Percentiles rank a stretch among this genome's conserved stretches.
These are phyloP conservation scores for Lasioglossum vierecki DNA, from an alignment of 2,888 invertebrate species.

Conservation along the genomic window DNA sequence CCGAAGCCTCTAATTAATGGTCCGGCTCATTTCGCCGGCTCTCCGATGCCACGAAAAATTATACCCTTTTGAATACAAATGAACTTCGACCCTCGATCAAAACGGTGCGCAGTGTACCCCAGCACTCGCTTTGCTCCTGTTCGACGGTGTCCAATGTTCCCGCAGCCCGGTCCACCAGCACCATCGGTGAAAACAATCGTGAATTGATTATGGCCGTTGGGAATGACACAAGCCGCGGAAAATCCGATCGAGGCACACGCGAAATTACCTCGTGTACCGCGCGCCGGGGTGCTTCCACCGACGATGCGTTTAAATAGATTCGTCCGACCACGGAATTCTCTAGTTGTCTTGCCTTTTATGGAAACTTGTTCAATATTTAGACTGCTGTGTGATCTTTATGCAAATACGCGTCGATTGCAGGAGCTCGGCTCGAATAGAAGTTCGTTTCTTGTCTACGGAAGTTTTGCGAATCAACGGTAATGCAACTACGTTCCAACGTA, in stretches of 20 bases:
- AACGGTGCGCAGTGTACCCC: neutral
- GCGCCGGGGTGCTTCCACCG: neutral
- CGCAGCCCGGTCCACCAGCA: neutral
- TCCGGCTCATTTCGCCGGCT: constrained; percentile 63
- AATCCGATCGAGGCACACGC: neutral
- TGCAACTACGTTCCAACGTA: neutral
- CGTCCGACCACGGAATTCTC: neutral
- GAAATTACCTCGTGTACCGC: neutral
- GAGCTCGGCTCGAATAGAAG: neutral
- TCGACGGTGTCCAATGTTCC: neutral
- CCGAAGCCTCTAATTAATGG: constrained; percentile 77
- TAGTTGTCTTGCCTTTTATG: neutral
- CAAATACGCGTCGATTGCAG: neutral
- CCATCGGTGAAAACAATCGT: neutral
- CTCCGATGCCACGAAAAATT: constrained; percentile 71
- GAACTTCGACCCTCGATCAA: constrained; percentile 53
- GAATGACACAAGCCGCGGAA: neutral
- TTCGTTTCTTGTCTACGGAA: neutral
- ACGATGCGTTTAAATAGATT: neutral
- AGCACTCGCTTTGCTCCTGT: constrained; percentile 15
- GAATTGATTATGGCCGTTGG: neutral
- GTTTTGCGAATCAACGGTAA: neutral
- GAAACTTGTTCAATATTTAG: neutral
- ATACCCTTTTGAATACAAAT: constrained; percentile 73
- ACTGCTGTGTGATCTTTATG: neutral